phyloP scores from a whole-genome alignment of 2,888 invertebrate species.

The Tupiocoris notatus region DNA sequence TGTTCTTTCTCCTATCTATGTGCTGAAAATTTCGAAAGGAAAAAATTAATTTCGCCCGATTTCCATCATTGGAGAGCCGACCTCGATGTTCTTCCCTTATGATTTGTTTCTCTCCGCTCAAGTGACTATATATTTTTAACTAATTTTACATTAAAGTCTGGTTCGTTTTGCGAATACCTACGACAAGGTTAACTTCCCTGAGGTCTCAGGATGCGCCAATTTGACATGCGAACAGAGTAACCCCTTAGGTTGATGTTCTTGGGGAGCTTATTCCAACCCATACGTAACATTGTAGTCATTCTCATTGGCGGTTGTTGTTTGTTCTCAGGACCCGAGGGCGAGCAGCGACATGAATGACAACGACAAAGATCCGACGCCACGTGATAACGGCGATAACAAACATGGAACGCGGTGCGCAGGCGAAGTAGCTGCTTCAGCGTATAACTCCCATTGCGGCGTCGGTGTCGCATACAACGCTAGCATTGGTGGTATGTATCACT shows the following conservation, averaged over 20 bases:
- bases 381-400: slow-evolving; percentile 63
- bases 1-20: too few species aligned
- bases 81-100: too few species aligned
- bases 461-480: slow-evolving; percentile 62
- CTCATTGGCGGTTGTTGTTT: background rate
- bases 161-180: too few species aligned
- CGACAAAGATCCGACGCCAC: slow-evolving; percentile 62
- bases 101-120: too few species aligned
- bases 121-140: too few species aligned
- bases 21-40: too few species aligned
- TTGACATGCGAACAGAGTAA: background rate
- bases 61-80: too few species aligned
- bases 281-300: background rate
- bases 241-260: background rate
- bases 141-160: too few species aligned
- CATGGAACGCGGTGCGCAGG: slow-evolving; percentile 66
- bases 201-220: background rate
- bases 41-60: too few species aligned
- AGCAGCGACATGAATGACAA: slow-evolving; percentile 63
- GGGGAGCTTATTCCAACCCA: background rate
- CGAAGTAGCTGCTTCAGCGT: slow-evolving; percentile 63
- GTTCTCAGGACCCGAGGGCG: slow-evolving; percentile 58
- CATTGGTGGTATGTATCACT: slow-evolving; percentile 56
- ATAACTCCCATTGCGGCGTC: slow-evolving; percentile 62
- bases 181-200: background rate